Evolutionary conservation across 2,113 vertebrate species (phyloP), one percentile per base, ranked within the genome.

Genomic region (Cyphomyrus discorhynchus): DNA sequence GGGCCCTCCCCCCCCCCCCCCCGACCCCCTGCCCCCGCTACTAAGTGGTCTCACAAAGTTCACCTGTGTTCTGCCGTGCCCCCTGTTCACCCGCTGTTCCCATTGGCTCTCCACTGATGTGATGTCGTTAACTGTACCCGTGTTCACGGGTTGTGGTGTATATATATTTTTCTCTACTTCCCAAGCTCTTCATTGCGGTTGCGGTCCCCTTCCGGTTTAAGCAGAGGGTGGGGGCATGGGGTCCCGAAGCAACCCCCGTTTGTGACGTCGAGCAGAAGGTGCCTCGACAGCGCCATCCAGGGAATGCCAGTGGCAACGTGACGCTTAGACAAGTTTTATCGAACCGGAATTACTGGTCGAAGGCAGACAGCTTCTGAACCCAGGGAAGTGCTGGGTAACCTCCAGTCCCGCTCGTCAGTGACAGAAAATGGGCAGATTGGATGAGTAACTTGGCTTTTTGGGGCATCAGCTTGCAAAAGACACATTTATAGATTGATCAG

Each of bases 121-220:
- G 17, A 52, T 83, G 19, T 53, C 15, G 62, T 70, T 70, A 13
- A 70, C 27, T 70, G 62, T 70, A 31, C 62, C 62, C 27, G 62
- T 70, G 62, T 70, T 70, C n/a, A 70, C 62, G n/a, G 62, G 62
- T 27, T 31, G 62, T 70, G 62, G 62, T 70, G n/a, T 70, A 70
- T 70, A 66, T 66, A 70, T 70, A 31, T 70, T 31, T 70, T 70
- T 27, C 74, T 11, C 74, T 42, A 80, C 74, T 80, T 80, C 74
- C 74, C 74, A 80, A 80, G 82, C 82, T 45, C 39, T n/a, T 70
- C 53, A n/a, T 7, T 17, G 66, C 5, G 53, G 39, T 47, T 42
- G 70, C 82, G 88, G 62, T 88, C 27, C 88, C 47, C 35, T 27
- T 82, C 77, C 27, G 35, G 66, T 80, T 82, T 52, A 80, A 82